Conservation (phyloP, 2,888 invertebrate genomes). For the Agrotis segetum region DNA sequence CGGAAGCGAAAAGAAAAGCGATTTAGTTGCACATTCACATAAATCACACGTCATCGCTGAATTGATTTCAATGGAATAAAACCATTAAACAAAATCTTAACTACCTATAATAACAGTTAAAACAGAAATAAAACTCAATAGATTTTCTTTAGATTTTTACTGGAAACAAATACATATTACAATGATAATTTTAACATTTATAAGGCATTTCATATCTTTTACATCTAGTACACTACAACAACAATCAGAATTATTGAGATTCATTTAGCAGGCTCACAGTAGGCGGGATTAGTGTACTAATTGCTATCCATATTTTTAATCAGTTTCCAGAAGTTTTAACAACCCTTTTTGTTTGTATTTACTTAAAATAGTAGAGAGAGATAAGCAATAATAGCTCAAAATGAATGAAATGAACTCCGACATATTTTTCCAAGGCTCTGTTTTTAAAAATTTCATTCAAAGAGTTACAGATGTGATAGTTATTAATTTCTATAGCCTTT, state of each 20-base stretch:
- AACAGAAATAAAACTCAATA: conserved; percentile 25
- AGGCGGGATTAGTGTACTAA: conserved; percentile 54
- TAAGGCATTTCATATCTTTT: conserved; percentile 72
- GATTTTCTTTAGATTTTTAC: conserved; percentile 57
- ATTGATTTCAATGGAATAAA: too few relatives aligned
- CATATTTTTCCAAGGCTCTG: neutral
- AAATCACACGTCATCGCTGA: too few relatives aligned
- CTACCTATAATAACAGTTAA: neutral
- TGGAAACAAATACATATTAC: conserved; percentile 73
- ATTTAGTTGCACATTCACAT: too few relatives aligned
- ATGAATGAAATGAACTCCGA: conserved; percentile 18
- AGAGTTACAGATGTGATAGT: neutral
- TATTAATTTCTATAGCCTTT: conserved; percentile 3
- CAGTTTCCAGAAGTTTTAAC: conserved; percentile 1
- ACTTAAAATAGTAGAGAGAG: neutral
- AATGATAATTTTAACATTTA: conserved; percentile 71
- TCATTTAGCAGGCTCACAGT: conserved; percentile 54
- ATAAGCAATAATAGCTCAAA: conserved; percentile 4
- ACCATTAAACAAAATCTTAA: too few relatives aligned
- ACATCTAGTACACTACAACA: conserved; percentile 57
- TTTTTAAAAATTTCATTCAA: neutral
- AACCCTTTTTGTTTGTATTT: neutral
- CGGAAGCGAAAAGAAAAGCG: too few relatives aligned
- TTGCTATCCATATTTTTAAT: conserved; percentile 4
- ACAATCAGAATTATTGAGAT: conserved; percentile 55